Conservation (phyloP, 2,113 vertebrate species). For the Gallinago jamesoni region DNA sequence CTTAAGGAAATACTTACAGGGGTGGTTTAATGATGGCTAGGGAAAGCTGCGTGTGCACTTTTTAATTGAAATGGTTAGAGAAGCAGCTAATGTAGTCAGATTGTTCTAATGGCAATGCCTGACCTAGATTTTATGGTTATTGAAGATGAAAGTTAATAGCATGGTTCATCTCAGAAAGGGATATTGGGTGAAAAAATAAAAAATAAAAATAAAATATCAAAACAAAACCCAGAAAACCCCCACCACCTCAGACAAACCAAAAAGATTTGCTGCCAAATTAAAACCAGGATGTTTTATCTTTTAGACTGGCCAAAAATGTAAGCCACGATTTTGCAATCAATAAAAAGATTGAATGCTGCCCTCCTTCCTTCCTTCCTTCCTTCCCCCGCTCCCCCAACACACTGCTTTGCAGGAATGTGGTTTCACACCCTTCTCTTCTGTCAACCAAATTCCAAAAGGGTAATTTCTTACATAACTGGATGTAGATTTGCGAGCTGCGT, state of each 20-base stretch:
- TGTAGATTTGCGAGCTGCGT: not conserved
- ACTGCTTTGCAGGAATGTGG: conserved; percentile 3
- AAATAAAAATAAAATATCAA: too few species aligned
- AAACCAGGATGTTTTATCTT: not conserved
- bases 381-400: not conserved
- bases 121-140: conserved; percentile 53
- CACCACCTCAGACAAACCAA: not conserved
- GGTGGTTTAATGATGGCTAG: conserved; percentile 6
- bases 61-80: not conserved
- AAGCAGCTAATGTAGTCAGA: conserved; percentile 7
- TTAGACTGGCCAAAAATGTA: not conserved
- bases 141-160: not conserved
- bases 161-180: not conserved
- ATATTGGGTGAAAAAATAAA: not conserved
- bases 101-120: conserved; percentile 34
- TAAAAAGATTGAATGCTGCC: not conserved
- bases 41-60: not conserved
- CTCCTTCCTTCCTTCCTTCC: not conserved
- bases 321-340: not conserved
- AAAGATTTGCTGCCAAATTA: not conserved
- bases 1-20: conserved; percentile 20
- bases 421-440: not conserved
- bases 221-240: not conserved
- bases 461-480: not conserved
- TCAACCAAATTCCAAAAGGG: not conserved